These are phyloP conservation scores for Sylvietta virens DNA, from an alignment of 2,113 vertebrate species.

Conservation along the genomic window DNA sequence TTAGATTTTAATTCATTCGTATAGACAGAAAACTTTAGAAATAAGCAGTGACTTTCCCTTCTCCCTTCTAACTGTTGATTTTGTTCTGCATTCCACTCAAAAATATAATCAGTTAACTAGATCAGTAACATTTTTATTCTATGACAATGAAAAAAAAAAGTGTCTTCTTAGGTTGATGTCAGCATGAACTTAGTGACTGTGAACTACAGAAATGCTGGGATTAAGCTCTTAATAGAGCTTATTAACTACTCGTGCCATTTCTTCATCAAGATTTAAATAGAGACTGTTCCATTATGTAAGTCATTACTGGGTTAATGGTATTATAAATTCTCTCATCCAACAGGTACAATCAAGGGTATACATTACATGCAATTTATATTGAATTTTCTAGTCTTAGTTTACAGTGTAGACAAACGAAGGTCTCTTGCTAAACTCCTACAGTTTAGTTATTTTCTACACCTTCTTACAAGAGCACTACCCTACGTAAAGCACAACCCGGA, in stretches of 20 bases:
- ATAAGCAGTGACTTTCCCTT: not conserved
- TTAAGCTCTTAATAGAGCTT: not conserved
- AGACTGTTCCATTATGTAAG: not conserved
- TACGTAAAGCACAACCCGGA: accelerated
- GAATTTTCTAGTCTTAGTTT: not conserved
- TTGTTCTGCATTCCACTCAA: not conserved
- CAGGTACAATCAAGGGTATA: not conserved
- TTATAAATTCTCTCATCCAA: not conserved
- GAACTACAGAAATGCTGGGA: not conserved
- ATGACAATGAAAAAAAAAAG: not conserved
- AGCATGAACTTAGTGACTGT: not conserved
- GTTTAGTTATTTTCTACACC: not conserved
- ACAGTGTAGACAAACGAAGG: not conserved
- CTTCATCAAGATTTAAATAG: not conserved
- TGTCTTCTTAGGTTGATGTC: not conserved
- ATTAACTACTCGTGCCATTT: not conserved
- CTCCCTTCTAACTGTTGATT: not conserved
- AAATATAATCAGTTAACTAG: not conserved
- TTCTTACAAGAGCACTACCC: not conserved
- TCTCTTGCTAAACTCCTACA: not conserved
- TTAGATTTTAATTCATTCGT: not conserved
- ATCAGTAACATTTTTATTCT: not conserved
- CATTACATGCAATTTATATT: not conserved
- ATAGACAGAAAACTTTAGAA: not conserved
- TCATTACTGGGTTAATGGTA: not conserved